Evolutionary conservation across 1,140 invertebrate species (phyloP), one percentile per base, ranked within the genome.

Genomic region (Gonioctena quinquepunctata): DNA sequence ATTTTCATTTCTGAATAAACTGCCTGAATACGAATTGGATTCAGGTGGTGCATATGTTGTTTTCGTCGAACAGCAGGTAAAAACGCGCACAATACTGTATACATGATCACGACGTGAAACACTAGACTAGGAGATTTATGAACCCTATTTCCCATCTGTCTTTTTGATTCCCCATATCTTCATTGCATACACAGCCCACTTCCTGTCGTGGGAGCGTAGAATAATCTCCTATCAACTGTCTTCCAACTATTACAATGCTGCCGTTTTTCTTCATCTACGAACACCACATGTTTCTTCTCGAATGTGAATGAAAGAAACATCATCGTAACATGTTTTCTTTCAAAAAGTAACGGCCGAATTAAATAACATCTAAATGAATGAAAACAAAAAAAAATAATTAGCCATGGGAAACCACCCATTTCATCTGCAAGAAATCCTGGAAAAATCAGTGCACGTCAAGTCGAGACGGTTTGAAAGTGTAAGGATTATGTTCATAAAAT

Each of bases 131-230:
- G 33, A 42, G 33, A 42, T 13, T 42, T 42, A n/a, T n/a, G 11
- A 42, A 42, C 33, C 56, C n/a, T 26, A 59, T 22, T 59, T n/a
- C 56, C 56, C 56, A 59, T 59, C 56, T 59, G 56, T 26, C 56
- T 59, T 25, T 59, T 59, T 25, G 56, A 59, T 59, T 59, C 25
- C 56, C 56, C 56, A 28, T 56, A 56, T 56, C 52, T 56, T 56
- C 22, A 56, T 56, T 19, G 22, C 16, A 59, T 59, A 25, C 11
- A 25, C 21, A 25, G 23, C 56, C 23, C 56, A 59, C 56, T 59
- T 59, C 56, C 56, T 59, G 56, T 59, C 25, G 56, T 59, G 25
- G 56, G 56, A 59, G 23, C 56, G 26, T 1, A 26, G 25, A 59
- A 59, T 59, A 59, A 59, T 59, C 21, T 28, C 56, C 11, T 25